These are phyloP conservation scores for Drepanosiphum platanoidis DNA, from an alignment of 2,888 invertebrate species.

Conservation along the genomic window DNA sequence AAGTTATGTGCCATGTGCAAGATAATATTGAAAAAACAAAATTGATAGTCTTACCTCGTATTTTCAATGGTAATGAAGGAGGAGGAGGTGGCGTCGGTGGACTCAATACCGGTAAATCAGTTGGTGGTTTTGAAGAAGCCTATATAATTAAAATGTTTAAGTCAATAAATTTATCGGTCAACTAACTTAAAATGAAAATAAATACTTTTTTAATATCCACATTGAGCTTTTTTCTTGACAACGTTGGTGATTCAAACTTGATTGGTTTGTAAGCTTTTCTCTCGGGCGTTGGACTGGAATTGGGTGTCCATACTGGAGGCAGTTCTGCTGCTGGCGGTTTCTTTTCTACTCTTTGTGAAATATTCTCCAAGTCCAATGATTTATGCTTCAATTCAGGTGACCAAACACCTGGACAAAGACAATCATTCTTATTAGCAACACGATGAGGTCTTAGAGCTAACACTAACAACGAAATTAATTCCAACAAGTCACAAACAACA, in stretches of 20 bases:
- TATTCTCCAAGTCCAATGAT: conserved; percentile 18
- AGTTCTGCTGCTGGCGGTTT: conserved; percentile 18
- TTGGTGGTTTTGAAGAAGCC: conserved; percentile 20
- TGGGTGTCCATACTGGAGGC: conserved; percentile 79
- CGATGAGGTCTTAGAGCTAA: conserved; percentile 38
- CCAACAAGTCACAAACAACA: conserved; percentile 43
- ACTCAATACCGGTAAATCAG: conserved; percentile 20
- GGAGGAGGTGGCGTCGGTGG: conserved; percentile 29
- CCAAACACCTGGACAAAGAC: conserved; percentile 71
- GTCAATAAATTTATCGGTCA: neutral
- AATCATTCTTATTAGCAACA: neutral
- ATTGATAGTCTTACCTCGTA: conserved; percentile 38
- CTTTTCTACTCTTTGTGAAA: conserved; percentile 2
- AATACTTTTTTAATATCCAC: conserved; percentile 63
- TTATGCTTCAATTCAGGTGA: conserved; percentile 68
- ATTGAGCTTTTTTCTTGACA: conserved; percentile 71
- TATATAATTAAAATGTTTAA: neutral
- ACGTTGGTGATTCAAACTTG: conserved; percentile 76
- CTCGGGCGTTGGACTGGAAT: conserved; percentile 67
- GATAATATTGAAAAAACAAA: conserved; percentile 11
- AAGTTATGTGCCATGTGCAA: conserved; percentile 41
- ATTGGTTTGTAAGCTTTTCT: conserved; percentile 85
- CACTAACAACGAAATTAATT: conserved; percentile 41
- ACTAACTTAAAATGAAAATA: neutral
- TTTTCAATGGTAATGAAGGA: conserved; percentile 7